These are phyloP conservation scores for Dasysyrphus albostriatus DNA, from an alignment of 2,888 invertebrate species.

Conservation along the genomic window DNA sequence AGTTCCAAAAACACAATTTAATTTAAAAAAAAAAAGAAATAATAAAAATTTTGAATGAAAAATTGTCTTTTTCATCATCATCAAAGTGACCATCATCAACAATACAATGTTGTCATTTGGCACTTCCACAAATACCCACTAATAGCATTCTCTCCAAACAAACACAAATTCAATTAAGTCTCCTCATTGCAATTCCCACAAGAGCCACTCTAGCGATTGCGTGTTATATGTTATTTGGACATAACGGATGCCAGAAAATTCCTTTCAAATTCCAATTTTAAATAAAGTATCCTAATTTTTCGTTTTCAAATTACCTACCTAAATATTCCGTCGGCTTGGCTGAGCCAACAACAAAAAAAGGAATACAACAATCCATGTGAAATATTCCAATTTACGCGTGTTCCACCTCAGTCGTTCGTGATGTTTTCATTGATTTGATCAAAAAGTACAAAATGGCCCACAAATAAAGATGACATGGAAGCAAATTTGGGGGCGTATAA, in stretches of 20 bases:
- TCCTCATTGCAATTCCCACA: constrained; percentile 37
- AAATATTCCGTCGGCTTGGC: constrained; percentile 20
- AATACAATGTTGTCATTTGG: constrained; percentile 26
- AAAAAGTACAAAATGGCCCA: constrained; percentile 28
- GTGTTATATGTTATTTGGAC: neutral
- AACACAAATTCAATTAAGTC: constrained; percentile 52
- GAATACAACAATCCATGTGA: constrained; percentile 21
- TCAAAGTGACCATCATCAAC: constrained; percentile 23
- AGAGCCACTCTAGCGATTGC: constrained; percentile 7
- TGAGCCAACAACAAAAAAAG: neutral
- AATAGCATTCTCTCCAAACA: constrained; percentile 33
- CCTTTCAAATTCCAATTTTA: constrained; percentile 11
- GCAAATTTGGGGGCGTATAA: neutral
- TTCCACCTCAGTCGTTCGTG: constrained; percentile 23
- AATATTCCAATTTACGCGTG: constrained; percentile 49
- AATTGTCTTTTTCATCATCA: constrained; percentile 17
- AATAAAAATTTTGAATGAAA: neutral
- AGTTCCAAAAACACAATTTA: neutral
- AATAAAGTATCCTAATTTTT: constrained; percentile 38
- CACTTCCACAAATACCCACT: constrained; percentile 25
- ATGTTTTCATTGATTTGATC: constrained; percentile 54
- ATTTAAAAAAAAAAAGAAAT: neutral
- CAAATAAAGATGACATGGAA: neutral
- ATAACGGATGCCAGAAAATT: constrained; percentile 13
- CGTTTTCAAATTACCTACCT: constrained; percentile 31